Conservation (phyloP, 1,140 invertebrate genomes). For the Saccostrea cuccullata region DNA sequence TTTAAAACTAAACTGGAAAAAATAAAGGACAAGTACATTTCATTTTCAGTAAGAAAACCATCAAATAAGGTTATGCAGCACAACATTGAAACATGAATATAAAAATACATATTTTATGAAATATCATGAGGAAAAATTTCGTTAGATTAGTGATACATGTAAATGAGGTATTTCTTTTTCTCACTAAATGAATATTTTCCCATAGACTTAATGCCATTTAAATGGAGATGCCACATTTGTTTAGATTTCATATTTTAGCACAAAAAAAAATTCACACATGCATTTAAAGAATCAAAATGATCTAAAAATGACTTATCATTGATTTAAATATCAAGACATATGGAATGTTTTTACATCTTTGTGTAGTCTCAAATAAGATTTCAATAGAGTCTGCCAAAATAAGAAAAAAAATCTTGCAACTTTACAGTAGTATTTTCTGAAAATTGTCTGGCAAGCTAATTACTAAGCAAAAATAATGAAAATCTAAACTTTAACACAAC, state of each 20-base stretch:
- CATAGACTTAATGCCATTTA: conserved; percentile 3
- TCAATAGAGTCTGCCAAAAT: too few species aligned
- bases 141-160: not conserved
- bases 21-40: not conserved
- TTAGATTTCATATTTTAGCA: too few species aligned
- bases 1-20: not conserved
- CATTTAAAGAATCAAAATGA: not conserved
- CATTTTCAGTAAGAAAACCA: not conserved
- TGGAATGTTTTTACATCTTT: conserved; percentile 5
- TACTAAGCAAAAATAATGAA: too few species aligned
- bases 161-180: conserved; percentile 13
- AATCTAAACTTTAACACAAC: too few species aligned
- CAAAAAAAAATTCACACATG: too few species aligned
- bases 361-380: not conserved
- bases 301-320: not conserved
- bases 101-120: not conserved
- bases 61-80: not conserved
- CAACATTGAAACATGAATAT: not conserved
- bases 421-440: too few species aligned
- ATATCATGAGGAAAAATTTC: conserved; percentile 9
- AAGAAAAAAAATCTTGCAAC: too few species aligned
- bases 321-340: not conserved
- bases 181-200: not conserved
- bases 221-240: not conserved
- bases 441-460: too few species aligned